Percentiles rank a stretch among this genome's conserved stretches.
phyloP scores from a whole-genome alignment of 2,797 vertebrate species.

The Epinephelus awoara region DNA sequence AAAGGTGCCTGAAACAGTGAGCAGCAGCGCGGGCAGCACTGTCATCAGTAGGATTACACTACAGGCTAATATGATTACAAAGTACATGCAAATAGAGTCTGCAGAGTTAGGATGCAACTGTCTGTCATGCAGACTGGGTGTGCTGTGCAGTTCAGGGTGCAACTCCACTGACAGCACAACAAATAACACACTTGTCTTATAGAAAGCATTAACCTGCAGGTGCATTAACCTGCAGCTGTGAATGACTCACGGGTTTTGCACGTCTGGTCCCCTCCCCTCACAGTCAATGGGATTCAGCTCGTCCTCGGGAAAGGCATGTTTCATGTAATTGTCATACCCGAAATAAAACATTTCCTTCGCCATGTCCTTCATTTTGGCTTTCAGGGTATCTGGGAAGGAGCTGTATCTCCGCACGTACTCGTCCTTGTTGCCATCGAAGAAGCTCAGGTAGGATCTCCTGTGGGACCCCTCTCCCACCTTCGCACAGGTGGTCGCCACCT shows the following conservation, averaged over 20 bases:
- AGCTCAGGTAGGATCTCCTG: conserved; percentile 84
- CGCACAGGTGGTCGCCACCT: conserved; percentile 60
- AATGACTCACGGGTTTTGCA: conserved; percentile 92
- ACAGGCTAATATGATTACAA: conserved; percentile 4
- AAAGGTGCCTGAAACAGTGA: conserved; percentile 3
- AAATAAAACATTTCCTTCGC: conserved; percentile 97
- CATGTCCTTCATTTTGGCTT: conserved; percentile 90
- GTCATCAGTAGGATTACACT: background rate
- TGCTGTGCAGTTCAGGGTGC: background rate
- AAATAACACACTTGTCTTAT: background rate
- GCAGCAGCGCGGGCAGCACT: conserved; percentile 14
- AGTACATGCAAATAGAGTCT: conserved; percentile 39
- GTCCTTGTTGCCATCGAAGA: conserved; percentile 86
- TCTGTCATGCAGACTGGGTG: background rate
- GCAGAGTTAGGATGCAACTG: conserved; percentile 37
- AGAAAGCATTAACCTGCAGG: background rate
- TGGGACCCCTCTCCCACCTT: conserved; percentile 65
- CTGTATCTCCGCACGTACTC: conserved; percentile 93
- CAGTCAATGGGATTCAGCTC: conserved; percentile 98
- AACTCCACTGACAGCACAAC: background rate
- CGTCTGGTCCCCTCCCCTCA: conserved; percentile 94
- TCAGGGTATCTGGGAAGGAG: conserved; percentile 90
- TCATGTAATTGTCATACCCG: conserved; percentile 99
- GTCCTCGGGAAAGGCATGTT: conserved; percentile 95
- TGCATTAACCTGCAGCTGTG: background rate